These are phyloP conservation scores for Ophthalmolycus amberensis DNA, from an alignment of 2,113 vertebrate species.

Conservation along the genomic window DNA sequence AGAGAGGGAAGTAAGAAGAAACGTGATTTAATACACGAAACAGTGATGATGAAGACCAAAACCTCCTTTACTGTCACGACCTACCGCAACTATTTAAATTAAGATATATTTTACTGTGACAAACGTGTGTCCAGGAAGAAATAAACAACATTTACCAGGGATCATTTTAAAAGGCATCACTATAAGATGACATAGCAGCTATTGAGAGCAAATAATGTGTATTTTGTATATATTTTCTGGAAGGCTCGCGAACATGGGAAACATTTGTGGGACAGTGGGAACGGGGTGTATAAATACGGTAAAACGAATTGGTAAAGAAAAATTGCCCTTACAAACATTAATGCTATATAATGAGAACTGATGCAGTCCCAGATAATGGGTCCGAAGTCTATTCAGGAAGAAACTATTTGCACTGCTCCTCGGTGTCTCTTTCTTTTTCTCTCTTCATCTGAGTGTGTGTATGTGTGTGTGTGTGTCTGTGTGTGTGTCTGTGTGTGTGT, in stretches of 20 bases:
- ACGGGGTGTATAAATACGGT: background rate
- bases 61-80: too few relatives aligned
- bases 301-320: background rate
- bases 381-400: background rate
- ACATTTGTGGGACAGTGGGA: constrained; percentile 1
- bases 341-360: background rate
- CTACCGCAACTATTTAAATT: too few relatives aligned
- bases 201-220: background rate
- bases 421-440: constrained; percentile 6
- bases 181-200: background rate
- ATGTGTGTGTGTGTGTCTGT: too few relatives aligned
- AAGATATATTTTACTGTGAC: too few relatives aligned
- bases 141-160: too few relatives aligned
- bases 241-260: background rate
- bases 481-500: background rate
- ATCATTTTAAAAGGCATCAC: background rate
- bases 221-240: background rate
- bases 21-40: too few relatives aligned
- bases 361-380: constrained; percentile 9
- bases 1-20: too few relatives aligned
- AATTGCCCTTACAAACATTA: background rate
- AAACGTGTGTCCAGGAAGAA: too few relatives aligned
- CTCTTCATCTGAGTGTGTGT: background rate
- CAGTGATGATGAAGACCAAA: too few relatives aligned
- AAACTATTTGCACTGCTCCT: constrained; percentile 6